These are phyloP conservation scores for Muscidifurax raptorellus DNA, from an alignment of 1,140 invertebrate species.

Conservation along the genomic window DNA sequence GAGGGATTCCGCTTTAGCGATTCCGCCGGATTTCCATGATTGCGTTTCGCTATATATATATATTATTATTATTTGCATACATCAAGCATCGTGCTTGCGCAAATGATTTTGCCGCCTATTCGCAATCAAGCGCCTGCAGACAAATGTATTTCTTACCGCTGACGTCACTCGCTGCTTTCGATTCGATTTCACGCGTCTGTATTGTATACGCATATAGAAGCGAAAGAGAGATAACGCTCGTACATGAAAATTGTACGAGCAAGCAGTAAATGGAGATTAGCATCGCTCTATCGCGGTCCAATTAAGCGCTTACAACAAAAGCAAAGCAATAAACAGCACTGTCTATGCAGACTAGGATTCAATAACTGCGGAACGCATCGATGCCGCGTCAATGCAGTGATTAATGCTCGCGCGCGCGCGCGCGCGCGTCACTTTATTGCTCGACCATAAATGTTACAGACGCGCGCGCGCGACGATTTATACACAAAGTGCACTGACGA, in stretches of 20 bases:
- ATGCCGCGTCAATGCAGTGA: constrained; percentile 32
- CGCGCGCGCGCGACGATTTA: background rate
- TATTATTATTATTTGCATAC: background rate
- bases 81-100: no score
- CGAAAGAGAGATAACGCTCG: background rate
- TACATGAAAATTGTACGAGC: no score
- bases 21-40: background rate
- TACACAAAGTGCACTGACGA: constrained; percentile 5
- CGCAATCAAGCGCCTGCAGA: no score
- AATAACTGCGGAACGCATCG: background rate
- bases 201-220: no score
- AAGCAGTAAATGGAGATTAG: background rate
- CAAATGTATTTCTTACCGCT: no score
- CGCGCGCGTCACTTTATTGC: constrained; percentile 6
- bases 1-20: no score
- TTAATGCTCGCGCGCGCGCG: constrained; percentile 1
- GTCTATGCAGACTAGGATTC: no score
- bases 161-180: no score
- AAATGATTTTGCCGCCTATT: no score
- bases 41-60: background rate
- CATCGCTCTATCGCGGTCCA: background rate
- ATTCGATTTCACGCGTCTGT: background rate
- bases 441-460: background rate
- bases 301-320: background rate
- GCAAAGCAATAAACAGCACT: background rate